These are phyloP conservation scores for Oxystoma pomonae DNA, from an alignment of 2,888 invertebrate genomes.

Conservation along the genomic window DNA sequence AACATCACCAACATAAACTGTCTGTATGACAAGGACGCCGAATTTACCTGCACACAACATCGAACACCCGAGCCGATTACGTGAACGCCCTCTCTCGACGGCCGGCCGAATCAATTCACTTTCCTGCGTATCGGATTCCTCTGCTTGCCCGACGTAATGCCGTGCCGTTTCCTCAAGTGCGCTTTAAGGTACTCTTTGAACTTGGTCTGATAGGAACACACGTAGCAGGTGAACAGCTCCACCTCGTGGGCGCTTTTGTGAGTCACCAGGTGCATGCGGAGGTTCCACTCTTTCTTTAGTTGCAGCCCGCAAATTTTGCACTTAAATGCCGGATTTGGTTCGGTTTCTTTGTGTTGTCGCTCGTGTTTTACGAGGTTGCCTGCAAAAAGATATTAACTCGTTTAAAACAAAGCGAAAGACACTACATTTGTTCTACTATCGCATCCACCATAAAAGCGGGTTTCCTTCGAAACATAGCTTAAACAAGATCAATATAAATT, in stretches of 20 bases:
- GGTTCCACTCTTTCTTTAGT: neutral
- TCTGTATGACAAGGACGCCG: too few relatives aligned
- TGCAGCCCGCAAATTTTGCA: neutral
- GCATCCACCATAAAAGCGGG: too few relatives aligned
- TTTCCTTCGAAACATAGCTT: too few relatives aligned
- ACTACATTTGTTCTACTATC: too few relatives aligned
- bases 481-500: too few relatives aligned
- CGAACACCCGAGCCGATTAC: too few relatives aligned
- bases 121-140: neutral
- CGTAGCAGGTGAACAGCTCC: neutral
- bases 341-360: neutral
- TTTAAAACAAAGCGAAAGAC: too few relatives aligned
- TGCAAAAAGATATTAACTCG: too few relatives aligned
- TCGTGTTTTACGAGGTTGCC: neutral
- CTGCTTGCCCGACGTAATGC: neutral
- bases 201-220: neutral
- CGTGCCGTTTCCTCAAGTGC: neutral
- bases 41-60: too few relatives aligned
- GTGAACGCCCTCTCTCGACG: too few relatives aligned
- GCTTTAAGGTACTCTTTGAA: neutral
- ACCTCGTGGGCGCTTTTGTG: neutral
- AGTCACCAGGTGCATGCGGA: neutral
- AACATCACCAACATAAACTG: too few relatives aligned
- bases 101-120: too few relatives aligned
- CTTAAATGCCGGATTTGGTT: neutral